Percentiles rank a stretch among this genome's conserved stretches.
phyloP scores from a whole-genome alignment of 2,797 vertebrate species.

The Dendrocincla tyrannina region DNA sequence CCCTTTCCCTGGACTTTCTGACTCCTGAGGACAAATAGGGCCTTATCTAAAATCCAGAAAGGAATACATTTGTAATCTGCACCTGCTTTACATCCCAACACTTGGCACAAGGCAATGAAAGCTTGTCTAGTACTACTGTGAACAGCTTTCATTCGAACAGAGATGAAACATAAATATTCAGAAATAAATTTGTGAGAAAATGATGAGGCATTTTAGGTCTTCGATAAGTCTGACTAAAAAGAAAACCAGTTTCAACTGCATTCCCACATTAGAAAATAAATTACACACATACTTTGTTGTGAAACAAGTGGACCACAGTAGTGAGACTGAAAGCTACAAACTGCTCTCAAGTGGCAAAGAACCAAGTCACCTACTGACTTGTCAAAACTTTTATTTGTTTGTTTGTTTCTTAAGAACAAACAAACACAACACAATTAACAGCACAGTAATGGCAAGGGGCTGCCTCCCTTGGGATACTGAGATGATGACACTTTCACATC shows the following conservation, averaged over 20 bases:
- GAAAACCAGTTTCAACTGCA: neutral
- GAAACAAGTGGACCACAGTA: neutral
- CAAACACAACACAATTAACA: constrained; percentile 39
- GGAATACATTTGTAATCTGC: constrained; percentile 26
- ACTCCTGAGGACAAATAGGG: constrained; percentile 26
- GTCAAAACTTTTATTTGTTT: constrained; percentile 2
- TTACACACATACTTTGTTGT: neutral
- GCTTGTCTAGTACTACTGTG: neutral
- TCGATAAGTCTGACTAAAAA: neutral
- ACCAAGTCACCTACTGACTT: constrained; percentile 46
- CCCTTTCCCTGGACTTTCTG: constrained; percentile 31
- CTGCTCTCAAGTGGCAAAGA: constrained; percentile 14
- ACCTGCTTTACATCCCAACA: constrained; percentile 32
- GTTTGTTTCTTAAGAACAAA: constrained; percentile 6
- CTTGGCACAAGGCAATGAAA: constrained; percentile 52
- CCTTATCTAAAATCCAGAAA: constrained; percentile 36
- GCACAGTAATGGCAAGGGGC: neutral
- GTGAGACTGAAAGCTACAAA: neutral
- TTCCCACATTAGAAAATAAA: constrained; percentile 3
- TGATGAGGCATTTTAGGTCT: neutral
- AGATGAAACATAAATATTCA: constrained; percentile 4
- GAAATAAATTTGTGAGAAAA: neutral
- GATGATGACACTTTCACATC: constrained; percentile 32
- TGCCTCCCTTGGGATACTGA: constrained; percentile 3
- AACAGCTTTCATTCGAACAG: neutral